Conservation (phyloP, 1,140 invertebrate genomes). For the Armadillidium nasatum region DNA sequence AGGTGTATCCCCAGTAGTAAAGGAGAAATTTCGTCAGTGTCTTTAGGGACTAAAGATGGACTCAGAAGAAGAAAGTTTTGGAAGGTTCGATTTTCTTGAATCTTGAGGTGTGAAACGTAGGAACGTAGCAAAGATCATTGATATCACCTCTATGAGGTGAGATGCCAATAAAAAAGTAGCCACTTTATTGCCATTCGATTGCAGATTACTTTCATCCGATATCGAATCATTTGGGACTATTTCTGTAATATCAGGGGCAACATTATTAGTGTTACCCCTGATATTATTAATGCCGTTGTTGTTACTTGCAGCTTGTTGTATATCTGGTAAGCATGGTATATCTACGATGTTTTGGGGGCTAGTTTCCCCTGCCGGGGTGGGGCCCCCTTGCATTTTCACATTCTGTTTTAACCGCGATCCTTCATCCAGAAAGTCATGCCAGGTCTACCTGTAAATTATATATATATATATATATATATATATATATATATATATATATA, state of each 20-base stretch:
- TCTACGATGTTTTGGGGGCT: conserved; percentile 30
- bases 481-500: too few relatives aligned
- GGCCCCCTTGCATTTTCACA: conserved; percentile 37
- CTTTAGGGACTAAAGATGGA: neutral
- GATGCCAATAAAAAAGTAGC: conserved; percentile 12
- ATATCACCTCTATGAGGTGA: conserved; percentile 33
- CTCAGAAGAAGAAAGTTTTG: neutral
- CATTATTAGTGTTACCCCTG: conserved; percentile 22
- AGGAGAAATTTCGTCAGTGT: neutral
- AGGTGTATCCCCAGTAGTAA: conserved; percentile 19
- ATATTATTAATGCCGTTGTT: conserved; percentile 20
- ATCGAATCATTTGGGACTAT: neutral
- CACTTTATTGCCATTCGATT: conserved; percentile 24
- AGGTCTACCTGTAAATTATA: too few relatives aligned
- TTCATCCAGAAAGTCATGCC: neutral
- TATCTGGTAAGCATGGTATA: conserved; percentile 19
- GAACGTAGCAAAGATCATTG: conserved; percentile 32
- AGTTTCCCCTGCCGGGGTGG: conserved; percentile 38
- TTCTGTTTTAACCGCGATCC: conserved; percentile 21
- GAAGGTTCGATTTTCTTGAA: neutral
- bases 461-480: too few relatives aligned
- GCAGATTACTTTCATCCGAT: conserved; percentile 28
- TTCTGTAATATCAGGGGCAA: conserved; percentile 21
- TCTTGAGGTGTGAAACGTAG: conserved; percentile 4
- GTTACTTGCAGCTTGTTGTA: conserved; percentile 9